Base-by-base conservation (phyloP, 2,888 invertebrate genomes). In the Dasypogon diadema region DNA sequence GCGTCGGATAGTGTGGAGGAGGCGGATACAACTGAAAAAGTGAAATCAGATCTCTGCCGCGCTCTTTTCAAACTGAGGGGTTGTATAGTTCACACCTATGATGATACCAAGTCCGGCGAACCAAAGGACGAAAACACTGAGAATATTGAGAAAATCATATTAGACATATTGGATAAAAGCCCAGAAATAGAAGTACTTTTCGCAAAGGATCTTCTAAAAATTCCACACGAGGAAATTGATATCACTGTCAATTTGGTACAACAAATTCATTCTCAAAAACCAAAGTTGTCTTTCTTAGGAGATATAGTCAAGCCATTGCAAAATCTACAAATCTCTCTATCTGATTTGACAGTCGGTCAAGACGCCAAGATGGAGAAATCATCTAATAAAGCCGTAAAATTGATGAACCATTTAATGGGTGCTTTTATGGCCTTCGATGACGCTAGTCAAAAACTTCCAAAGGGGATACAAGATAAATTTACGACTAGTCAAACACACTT, bases 21-120 rank as follows among this genome's bases (percentile, higher is more conserved):
- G 10, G 2, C 2, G 0, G 12, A n/a, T 5, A 65, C 42, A 12
- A 42, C 18, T 21, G 12, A 26, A 70, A 26, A 26, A 22, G 12
- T 24, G 6, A 56, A 37, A 22, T 10, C 34, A 6, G 42, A 63
- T 0, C 5, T 63, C 2, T 26, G 10, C 24, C 2, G 83, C 82
- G 75, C 77, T 80, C 78, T 83, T 16, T 83, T 84, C 2, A 82
- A 82, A 55, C 76, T 85, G 1, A 78, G 81, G 68, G 82, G 83
- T 51, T 83, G 83, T 16, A 82, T 85, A 63, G 84, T 84, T 10
- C 85, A 85, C 8, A 85, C 84, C 0, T 83, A 83, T 48, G 83
- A 85, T 63, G 82, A 81, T 0, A 75, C 76, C 24, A 80, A 6
- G 21, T 12, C 42, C n/a, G 12, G 2, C 42, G 21, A 78, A 26